A percentile compares a stretch with the other conserved stretches of the same genome.
Conservation (phyloP, 2,888 invertebrate genomes). For the Brachynemurus nebulosus region DNA sequence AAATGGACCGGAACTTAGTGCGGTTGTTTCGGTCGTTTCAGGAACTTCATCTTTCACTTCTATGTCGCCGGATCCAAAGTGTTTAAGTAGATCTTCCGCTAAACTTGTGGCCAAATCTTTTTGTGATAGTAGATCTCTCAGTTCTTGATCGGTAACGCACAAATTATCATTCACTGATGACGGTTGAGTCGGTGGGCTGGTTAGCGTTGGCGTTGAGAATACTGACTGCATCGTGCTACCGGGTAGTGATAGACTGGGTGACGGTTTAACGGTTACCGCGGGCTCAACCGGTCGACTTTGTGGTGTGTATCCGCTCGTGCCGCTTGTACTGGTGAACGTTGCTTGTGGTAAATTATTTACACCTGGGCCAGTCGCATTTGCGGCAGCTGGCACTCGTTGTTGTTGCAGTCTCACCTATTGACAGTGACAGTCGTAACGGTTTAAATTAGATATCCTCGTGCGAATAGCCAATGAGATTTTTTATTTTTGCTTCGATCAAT, state of each 20-base stretch:
- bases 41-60: conserved; percentile 30
- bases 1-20: conserved; percentile 38
- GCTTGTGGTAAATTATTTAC: not conserved
- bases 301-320: not conserved
- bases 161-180: conserved; percentile 31
- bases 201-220: conserved; percentile 26
- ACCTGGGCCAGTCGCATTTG: not conserved
- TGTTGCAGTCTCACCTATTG: conserved; percentile 25
- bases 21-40: conserved; percentile 14
- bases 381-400: conserved; percentile 21
- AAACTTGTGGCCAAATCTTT: conserved; percentile 64
- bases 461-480: too few species aligned
- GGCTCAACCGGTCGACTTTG: not conserved
- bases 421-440: too few species aligned
- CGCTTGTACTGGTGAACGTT: not conserved
- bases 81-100: conserved; percentile 77
- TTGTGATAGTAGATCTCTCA: conserved; percentile 57
- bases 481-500: too few species aligned
- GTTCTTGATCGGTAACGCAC: conserved; percentile 53
- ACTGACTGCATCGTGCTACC: conserved; percentile 30
- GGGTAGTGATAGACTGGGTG: conserved; percentile 9
- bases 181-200: conserved; percentile 22
- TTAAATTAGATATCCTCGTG: too few species aligned
- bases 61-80: conserved; percentile 61
- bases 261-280: not conserved